Base-by-base conservation (phyloP, 2,888 invertebrate species). In the Hydropsyche betteni region DNA sequence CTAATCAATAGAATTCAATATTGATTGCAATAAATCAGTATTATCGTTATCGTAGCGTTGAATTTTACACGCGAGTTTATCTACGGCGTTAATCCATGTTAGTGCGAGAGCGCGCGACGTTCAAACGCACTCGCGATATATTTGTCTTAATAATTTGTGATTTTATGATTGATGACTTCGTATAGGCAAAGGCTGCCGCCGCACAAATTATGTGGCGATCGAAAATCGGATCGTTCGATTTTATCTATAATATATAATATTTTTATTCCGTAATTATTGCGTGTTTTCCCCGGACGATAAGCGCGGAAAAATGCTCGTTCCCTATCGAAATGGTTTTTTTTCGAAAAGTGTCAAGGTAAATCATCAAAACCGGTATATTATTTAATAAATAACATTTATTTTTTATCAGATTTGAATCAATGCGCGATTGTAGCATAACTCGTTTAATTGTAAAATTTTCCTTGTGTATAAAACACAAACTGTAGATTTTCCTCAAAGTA, bases 131-230 rank as follows among this genome's bases (percentile, higher is more conserved):
- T 33, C 44, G 69, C 44, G 61, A 74, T 69, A 61, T 74, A 52
- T 69, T 58, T 69, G 74, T 61, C 69, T 64, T 76, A 76, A 71
- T 75, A 76, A 76, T 79, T 77, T 77, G 76, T 79, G 79, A 79
- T 79, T 79, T 79, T 71, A 69, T 79, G 79, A 79, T 77, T 75
- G 77, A 79, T 79, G 71, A 34, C 52, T 34, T 64, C 36, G 64
- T 5, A 4, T 5, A 44, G 7, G 44, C 44, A 44, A 44, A 44
- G 44, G 44, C 44, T 2, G 44, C 44, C 44, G 44, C 44, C 44
- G 44, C 10, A 8, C 1, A 44, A 44, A 44, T 44, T 44, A 44
- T 44, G 44, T 44, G 44, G 10, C 44, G 44, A 44, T 44, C 44
- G 44, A 44, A 44, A 44, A 44, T 44, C 44, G 44, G 1, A 44